Evolutionary conservation across 2,888 invertebrate genomes (phyloP).

Genomic region (Augiades crinisus): DNA sequence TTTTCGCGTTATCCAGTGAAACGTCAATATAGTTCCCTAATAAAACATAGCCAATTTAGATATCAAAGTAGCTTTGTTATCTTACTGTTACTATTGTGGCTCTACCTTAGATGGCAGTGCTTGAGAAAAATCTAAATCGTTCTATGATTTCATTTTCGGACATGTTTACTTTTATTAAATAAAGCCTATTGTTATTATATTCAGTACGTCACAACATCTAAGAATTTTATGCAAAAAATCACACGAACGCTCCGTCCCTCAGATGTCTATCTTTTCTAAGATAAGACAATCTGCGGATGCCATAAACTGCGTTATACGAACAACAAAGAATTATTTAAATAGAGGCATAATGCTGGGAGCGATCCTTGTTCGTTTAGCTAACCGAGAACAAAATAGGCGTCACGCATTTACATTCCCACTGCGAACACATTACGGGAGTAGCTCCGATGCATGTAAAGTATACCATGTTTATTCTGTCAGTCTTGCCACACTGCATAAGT

Average conservation of each 20-base stretch:
- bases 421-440: slow-evolving; percentile 75
- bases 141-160: no score
- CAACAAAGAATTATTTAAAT: slow-evolving; percentile 28
- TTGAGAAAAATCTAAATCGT: no score
- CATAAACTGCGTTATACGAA: slow-evolving; percentile 27
- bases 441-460: slow-evolving; percentile 78
- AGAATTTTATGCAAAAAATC: neutral
- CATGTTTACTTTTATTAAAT: no score
- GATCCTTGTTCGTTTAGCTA: slow-evolving; percentile 45
- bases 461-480: slow-evolving; percentile 74
- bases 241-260: neutral
- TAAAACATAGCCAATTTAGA: no score
- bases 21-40: no score
- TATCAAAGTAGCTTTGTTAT: no score
- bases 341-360: slow-evolving; percentile 38
- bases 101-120: no score
- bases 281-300: slow-evolving; percentile 27
- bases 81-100: no score
- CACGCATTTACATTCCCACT: slow-evolving; percentile 67
- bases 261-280: slow-evolving; percentile 17
- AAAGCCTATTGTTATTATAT: no score
- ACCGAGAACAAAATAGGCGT: slow-evolving; percentile 54
- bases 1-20: no score
- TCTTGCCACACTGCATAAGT: slow-evolving; percentile 70
- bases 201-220: neutral